Base-by-base conservation (phyloP, 2,113 vertebrate genomes). In the Crotalus tigris region DNA sequence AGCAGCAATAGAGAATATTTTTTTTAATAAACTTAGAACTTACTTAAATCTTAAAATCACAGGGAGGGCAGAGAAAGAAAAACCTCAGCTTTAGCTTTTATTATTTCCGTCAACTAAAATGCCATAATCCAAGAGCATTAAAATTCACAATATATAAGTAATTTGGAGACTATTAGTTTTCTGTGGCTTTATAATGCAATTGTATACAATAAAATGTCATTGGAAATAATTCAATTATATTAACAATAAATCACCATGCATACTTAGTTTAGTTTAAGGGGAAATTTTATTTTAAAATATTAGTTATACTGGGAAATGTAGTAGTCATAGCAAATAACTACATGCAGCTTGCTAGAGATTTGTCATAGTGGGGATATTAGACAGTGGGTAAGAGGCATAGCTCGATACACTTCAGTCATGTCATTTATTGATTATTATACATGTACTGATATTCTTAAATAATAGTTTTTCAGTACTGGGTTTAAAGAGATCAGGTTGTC, bases 191-290 rank as follows among this genome's bases (percentile, higher is more conserved):
- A 92, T 95, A 95, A 96, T 93, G 49, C 92, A 94, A 93, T 85
- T 24, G 3, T 92, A 23, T 93, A 69, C 93, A 94, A 21, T 94
- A 95, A 95, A 96, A 94, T 96, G 91, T 53, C 91, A 95, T 69
- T 75, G 39, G 53, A 94, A 93, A 39, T 86, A 85, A 53, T 81
- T 94, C 95, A 89, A 94, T 15, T 46, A 23, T n/a, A 90, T 33
- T 58, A 59, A 44, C 44, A 91, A 89, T 95, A 93, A 95, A 92
- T 86, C 91, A 94, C 93, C 93, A 92, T 26, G 93, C 53, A 64
- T 88, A 93, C 46, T 75, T 55, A 87, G 49, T 13, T 39, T 90
- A 89, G 23, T 87, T 61, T 88, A 92, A 59, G 44, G 54, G 49
- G 1, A 85, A 85, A 89, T 19, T 23, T 92, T 51, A 13, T 51